Conservation (phyloP, 1,140 invertebrate species). For the Zaprionus nigranus region DNA sequence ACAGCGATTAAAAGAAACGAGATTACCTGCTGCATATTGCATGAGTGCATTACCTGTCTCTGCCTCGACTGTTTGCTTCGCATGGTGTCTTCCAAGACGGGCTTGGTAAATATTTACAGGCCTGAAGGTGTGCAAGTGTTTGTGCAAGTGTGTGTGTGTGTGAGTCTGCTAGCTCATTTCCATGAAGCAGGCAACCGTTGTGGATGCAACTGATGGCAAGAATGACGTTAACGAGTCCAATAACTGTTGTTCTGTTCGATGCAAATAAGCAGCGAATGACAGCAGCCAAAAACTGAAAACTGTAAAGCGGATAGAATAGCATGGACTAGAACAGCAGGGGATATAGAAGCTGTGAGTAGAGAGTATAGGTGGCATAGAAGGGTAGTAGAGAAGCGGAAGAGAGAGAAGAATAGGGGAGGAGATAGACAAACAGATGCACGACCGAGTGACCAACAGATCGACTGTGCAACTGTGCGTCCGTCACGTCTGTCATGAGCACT, state of each 20-base stretch:
- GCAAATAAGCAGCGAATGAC: slow-evolving; percentile 43
- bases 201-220: slow-evolving; percentile 67
- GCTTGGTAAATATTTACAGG: slow-evolving; percentile 2
- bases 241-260: slow-evolving; percentile 54
- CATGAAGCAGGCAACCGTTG: slow-evolving; percentile 48
- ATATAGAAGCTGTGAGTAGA: too few relatives aligned
- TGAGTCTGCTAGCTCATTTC: slow-evolving; percentile 60
- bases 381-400: too few relatives aligned
- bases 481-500: slow-evolving; percentile 16
- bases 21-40: slow-evolving; percentile 83
- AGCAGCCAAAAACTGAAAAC: slow-evolving; percentile 14
- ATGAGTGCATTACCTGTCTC: slow-evolving; percentile 70
- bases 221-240: slow-evolving; percentile 77
- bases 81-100: not conserved
- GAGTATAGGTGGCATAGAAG: too few relatives aligned
- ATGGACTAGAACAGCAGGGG: not conserved
- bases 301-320: too few relatives aligned
- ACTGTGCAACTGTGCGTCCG: not conserved
- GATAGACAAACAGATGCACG: not conserved
- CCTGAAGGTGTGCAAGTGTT: not conserved
- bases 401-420: not conserved
- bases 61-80: slow-evolving; percentile 46
- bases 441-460: not conserved
- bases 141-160: not conserved
- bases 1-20: slow-evolving; percentile 84